phyloP scores from a whole-genome alignment of 2,797 vertebrate genomes.

The Typhlichthys eigenmanni region DNA sequence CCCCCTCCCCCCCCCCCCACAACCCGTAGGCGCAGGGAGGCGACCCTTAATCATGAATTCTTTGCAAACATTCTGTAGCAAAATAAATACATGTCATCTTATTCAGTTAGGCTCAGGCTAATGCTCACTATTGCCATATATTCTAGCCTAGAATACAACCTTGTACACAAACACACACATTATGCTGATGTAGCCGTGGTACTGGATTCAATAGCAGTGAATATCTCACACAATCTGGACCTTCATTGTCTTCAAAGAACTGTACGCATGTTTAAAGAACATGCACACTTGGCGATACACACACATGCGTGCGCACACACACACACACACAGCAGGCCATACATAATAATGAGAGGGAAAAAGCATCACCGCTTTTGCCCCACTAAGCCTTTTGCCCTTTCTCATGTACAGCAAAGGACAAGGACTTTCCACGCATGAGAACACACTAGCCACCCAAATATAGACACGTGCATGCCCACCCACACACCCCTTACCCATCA shows the following conservation, averaged over 20 bases:
- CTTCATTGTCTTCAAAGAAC: conserved; percentile 49
- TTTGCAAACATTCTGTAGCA: too few relatives aligned
- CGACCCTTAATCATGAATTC: too few relatives aligned
- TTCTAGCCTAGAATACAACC: too few relatives aligned
- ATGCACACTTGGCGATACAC: not conserved
- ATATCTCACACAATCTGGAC: conserved; percentile 36
- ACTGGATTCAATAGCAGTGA: not conserved
- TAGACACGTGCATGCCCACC: conserved; percentile 10
- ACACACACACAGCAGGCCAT: conserved; percentile 50
- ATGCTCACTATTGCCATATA: too few relatives aligned
- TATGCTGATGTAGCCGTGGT: too few relatives aligned
- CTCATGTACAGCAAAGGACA: conserved; percentile 69
- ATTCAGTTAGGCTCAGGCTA: too few relatives aligned
- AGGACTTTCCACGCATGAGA: conserved; percentile 50
- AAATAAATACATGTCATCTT: too few relatives aligned
- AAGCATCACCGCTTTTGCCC: conserved; percentile 49
- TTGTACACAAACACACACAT: too few relatives aligned
- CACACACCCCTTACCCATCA: conserved; percentile 29
- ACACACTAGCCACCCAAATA: conserved; percentile 5
- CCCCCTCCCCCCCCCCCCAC: too few relatives aligned
- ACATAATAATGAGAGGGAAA: conserved; percentile 70
- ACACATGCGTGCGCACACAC: conserved; percentile 21
- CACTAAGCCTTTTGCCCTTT: conserved; percentile 62
- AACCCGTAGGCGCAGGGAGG: too few relatives aligned
- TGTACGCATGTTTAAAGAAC: conserved; percentile 2